Evolutionary conservation across 2,888 invertebrate species (phyloP), one percentile per base, ranked within the genome.

Genomic region (Archips crataeganus): DNA sequence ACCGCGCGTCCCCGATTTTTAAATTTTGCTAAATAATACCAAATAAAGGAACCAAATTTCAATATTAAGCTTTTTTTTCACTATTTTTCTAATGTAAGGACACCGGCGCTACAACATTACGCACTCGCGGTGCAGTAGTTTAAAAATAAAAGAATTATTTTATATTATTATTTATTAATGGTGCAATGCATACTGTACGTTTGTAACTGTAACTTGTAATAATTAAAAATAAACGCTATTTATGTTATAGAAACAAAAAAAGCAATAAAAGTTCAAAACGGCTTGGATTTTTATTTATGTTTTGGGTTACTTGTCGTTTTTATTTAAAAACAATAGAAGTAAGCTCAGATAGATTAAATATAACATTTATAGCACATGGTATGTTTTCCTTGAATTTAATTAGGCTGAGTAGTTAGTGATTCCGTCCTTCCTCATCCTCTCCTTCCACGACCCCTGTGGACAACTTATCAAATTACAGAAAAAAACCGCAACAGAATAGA

Each of bases 201-300:
- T 92, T 93, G 90, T 94, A 92, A 90, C 88, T 93, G 91, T 93
- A 93, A 92, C 91, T 92, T 92, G 88, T 93, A 91, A 87, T 93
- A 90, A 86, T 90, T 91, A 91, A 93, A 92, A 91, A 92, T 94
- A 93, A 94, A 94, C 92, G 92, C 93, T 94, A 94, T 94, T 93
- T 94, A 94, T 94, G 93, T 94, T 92, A 94, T 92, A 90, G 87
- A 91, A 88, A 92, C 87, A 93, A 93, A 94, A 92, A 93, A 93
- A 90, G 85, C 87, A 94, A 94, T 94, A 94, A 94, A 94, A 94
- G 89, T 90, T 91, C 87, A 89, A 93, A 93, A 87, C 84, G 87
- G 80, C 77, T 51, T 82, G 83, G 84, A 79, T 86, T 91, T 90
- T 90, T 85, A 87, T 91, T 89, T 86, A 49, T 65, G 60, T 51